Conservation (phyloP, 1,140 invertebrate genomes). For the Cydia splendana region DNA sequence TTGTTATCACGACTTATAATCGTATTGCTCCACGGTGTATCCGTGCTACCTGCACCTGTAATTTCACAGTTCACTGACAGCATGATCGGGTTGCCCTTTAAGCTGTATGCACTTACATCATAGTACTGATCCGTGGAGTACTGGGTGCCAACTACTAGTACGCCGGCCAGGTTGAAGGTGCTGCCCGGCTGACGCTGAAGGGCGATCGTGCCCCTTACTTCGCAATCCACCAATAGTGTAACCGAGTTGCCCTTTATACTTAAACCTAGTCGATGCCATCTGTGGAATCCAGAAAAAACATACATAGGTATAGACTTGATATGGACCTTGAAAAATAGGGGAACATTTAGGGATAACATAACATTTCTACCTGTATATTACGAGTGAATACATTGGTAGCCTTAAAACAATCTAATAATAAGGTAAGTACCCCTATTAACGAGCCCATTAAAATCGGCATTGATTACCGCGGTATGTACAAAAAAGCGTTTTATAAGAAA, state of each 20-base stretch:
- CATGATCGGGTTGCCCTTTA: too few relatives aligned
- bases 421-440: too few relatives aligned
- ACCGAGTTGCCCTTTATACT: constrained; percentile 89
- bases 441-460: too few relatives aligned
- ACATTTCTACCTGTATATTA: too few relatives aligned
- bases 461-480: too few relatives aligned
- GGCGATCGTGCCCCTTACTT: constrained; percentile 79
- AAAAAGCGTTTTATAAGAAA: too few relatives aligned
- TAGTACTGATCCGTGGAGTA: constrained; percentile 84
- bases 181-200: constrained; percentile 81
- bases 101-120: constrained; percentile 74
- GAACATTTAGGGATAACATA: too few relatives aligned
- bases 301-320: background rate
- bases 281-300: constrained; percentile 53
- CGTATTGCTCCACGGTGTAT: too few relatives aligned
- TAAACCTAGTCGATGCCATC: constrained; percentile 89
- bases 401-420: constrained; percentile 52
- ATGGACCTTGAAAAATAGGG: too few relatives aligned
- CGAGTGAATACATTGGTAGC: background rate
- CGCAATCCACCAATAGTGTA: constrained; percentile 87
- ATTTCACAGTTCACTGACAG: too few relatives aligned
- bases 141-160: constrained; percentile 87
- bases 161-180: constrained; percentile 83
- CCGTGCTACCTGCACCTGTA: too few relatives aligned
- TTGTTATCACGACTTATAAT: too few relatives aligned